Conservation (phyloP, 1,140 invertebrate genomes). For the Brachionus manjavacas region DNA sequence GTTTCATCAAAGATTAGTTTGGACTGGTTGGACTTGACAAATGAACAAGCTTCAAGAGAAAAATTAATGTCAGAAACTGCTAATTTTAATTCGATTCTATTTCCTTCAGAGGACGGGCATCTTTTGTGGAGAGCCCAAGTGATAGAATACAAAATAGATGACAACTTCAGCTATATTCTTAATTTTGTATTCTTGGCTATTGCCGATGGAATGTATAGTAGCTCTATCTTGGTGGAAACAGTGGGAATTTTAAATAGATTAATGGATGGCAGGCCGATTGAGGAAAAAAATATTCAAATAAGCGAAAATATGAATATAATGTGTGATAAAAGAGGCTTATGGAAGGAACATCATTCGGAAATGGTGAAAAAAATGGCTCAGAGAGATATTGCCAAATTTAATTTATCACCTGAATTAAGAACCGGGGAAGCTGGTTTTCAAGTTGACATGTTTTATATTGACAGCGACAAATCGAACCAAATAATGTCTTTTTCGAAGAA, state of each 20-base stretch:
- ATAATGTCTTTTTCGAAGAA: neutral
- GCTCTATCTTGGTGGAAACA: neutral
- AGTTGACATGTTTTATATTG: neutral
- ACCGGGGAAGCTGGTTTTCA: neutral
- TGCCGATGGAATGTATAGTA: constrained; percentile 11
- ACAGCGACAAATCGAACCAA: neutral
- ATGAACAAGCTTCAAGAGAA: neutral
- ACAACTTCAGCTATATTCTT: neutral
- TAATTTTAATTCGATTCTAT: constrained; percentile 15
- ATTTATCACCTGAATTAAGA: neutral
- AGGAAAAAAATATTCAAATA: neutral
- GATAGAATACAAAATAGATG: neutral
- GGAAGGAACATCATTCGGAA: neutral
- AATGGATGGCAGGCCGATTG: neutral
- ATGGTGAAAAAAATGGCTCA: neutral
- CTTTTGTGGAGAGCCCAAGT: constrained; percentile 18
- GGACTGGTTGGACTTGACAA: constrained; percentile 1
- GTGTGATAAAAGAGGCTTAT: neutral
- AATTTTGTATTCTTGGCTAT: neutral
- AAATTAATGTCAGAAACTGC: neutral
- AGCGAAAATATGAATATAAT: constrained; percentile 5
- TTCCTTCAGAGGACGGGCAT: neutral
- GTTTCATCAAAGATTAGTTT: neutral
- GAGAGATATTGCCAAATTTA: constrained; percentile 16
- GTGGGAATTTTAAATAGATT: neutral